phyloP scores from a whole-genome alignment of 2,888 invertebrate genomes.

The Sarcophaga carnaria region DNA sequence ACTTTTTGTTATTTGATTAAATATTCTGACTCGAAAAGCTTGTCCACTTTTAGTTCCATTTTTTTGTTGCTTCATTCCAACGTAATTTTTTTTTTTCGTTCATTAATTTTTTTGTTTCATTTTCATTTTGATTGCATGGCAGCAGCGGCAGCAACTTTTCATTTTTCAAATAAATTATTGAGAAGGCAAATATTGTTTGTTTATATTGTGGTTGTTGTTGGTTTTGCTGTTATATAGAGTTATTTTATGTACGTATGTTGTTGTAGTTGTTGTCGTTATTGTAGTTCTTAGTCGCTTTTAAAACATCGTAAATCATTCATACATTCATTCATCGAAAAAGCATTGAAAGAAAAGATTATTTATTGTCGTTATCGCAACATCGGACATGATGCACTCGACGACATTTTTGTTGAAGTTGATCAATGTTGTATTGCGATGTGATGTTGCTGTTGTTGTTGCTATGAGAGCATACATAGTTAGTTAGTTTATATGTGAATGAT shows the following conservation, averaged over 20 bases:
- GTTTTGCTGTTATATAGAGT: slow-evolving; percentile 3
- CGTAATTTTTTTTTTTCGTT: slow-evolving; percentile 18
- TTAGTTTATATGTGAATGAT: slow-evolving; percentile 53
- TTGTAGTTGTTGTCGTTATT: slow-evolving; percentile 40
- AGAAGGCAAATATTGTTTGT: slow-evolving; percentile 64
- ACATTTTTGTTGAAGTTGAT: slow-evolving; percentile 70
- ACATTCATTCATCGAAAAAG: slow-evolving; percentile 73
- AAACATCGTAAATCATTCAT: slow-evolving; percentile 74
- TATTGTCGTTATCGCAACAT: slow-evolving; percentile 70
- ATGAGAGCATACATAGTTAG: slow-evolving; percentile 3
- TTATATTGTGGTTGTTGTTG: slow-evolving; percentile 18
- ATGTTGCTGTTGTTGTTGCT: slow-evolving; percentile 40
- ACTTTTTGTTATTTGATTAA: slow-evolving; percentile 63
- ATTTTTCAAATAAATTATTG: slow-evolving; percentile 72
- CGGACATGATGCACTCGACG: slow-evolving; percentile 72
- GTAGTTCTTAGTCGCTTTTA: slow-evolving; percentile 48
- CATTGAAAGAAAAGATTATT: slow-evolving; percentile 71
- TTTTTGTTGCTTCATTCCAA: neutral
- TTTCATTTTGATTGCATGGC: slow-evolving; percentile 33
- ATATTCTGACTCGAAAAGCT: slow-evolving; percentile 51
- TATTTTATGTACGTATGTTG: neutral
- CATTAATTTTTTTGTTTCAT: slow-evolving; percentile 9
- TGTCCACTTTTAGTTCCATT: slow-evolving; percentile 35
- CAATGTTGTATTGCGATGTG: slow-evolving; percentile 59
- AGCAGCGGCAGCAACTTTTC: slow-evolving; percentile 48